Conservation (phyloP, 2,113 vertebrate genomes). For the Corydoras sp. region DNA sequence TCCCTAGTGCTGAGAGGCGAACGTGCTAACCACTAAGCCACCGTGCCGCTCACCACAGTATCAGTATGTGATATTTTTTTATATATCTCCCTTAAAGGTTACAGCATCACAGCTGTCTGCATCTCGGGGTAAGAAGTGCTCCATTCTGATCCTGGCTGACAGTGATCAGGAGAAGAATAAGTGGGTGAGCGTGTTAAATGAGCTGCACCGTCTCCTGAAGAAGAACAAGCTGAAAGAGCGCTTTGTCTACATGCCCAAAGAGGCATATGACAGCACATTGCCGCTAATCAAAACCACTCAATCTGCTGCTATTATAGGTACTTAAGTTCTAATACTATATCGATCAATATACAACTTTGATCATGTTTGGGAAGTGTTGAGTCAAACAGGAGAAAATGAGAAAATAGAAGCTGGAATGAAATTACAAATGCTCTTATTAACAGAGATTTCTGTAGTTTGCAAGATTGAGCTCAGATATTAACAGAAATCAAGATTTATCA, state of each 20-base stretch:
- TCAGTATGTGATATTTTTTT: no score
- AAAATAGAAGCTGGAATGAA: no score
- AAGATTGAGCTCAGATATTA: no score
- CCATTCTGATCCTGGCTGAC: conserved; percentile 90
- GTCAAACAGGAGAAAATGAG: no score
- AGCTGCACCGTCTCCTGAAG: conserved; percentile 92
- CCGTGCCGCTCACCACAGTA: no score
- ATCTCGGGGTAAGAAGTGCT: conserved; percentile 84
- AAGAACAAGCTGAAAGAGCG: conserved; percentile 98
- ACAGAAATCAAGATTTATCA: no score
- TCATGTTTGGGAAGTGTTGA: no score
- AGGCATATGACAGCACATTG: conserved; percentile 94
- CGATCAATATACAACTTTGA: no score
- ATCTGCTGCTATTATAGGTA: conserved; percentile 89
- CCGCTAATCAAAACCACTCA: conserved; percentile 98
- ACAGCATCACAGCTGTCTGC: conserved; percentile 89
- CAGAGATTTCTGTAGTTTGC: no score
- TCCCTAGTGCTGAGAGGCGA: no score
- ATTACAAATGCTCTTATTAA: no score
- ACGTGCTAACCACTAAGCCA: no score
- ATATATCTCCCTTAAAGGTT: conserved; percentile 66
- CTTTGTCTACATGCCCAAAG: conserved; percentile 93
- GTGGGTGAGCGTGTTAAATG: conserved; percentile 91
- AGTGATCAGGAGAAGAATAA: conserved; percentile 91
- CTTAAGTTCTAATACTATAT: neutral